Base-by-base conservation (phyloP, 2,113 vertebrate genomes). In the Gnathonemus echidnorhynchus region DNA sequence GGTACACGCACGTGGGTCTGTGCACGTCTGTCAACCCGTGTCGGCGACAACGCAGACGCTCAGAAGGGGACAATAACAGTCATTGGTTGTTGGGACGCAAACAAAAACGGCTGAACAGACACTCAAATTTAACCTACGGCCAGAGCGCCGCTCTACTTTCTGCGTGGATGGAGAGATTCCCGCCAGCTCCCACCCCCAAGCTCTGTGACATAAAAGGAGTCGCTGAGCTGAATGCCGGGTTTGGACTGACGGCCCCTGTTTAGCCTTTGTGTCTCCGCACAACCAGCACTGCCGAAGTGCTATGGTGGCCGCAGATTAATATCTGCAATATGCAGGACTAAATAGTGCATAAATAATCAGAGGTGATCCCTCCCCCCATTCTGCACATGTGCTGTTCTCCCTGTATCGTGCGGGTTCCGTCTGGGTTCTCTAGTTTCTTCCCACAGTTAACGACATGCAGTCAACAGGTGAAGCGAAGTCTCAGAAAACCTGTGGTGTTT, bases 151-250 rank as follows among this genome's bases (percentile, higher is more conserved):
- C 35, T 39, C 31, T 17, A 7, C 70, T 35, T 77, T 2, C 70
- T 15, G 70, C 8, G 70, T 39, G 35, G 31, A 77, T 77, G 31
- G 5, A 77, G 19, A 6, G 31, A 35, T 70, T 70, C 66, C 24
- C 0, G 21, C n/a, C 58, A n/a, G 2, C 9, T 35, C 21, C 21
- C 62, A 0, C n/a, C 62, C 58, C 8, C 8, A 0, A 66, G n/a
- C 58, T 66, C 24, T 10, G 24, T 27, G 10, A 27, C n/a, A 10
- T 66, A 27, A 66, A n/a, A 35, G 70, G 70, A 66, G 10, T 66
- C n/a, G 3, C 70, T 15, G 35, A 77, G 4, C 11, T 39, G 70
- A 35, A 39, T 39, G 31, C 70, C 2, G 0, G 31, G 31, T 35
- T 77, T 77, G 70, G 70, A 77, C 31, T 77, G 13, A 15, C 15